Evolutionary conservation across 2,888 invertebrate genomes (phyloP).

Genomic region (Raillietiella orientalis): DNA sequence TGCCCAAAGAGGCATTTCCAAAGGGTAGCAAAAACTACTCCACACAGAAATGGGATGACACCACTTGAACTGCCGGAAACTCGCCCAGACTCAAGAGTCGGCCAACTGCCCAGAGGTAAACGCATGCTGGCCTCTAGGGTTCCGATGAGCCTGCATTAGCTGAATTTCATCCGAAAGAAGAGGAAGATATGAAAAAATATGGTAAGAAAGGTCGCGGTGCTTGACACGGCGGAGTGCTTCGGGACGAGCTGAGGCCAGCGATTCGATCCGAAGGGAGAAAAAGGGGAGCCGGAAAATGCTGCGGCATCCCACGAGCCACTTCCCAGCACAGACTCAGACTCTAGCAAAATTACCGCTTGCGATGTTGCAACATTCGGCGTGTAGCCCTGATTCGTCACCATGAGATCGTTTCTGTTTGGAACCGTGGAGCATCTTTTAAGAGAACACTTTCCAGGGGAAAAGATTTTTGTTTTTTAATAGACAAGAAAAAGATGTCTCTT

Average conservation of each 20-base stretch:
- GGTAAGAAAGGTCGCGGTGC: too few species aligned
- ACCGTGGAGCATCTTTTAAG: neutral
- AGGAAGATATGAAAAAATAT: too few species aligned
- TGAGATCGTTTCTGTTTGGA: neutral
- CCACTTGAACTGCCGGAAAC: neutral
- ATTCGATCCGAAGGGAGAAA: conserved; percentile 1
- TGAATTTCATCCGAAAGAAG: neutral
- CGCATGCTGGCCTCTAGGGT: neutral
- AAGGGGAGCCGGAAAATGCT: neutral
- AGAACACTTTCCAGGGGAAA: conserved; percentile 1
- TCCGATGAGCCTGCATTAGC: conserved; percentile 1
- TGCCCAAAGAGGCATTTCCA: neutral
- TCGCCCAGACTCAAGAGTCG: neutral
- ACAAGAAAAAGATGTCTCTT: neutral
- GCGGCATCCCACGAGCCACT: neutral
- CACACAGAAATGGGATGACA: neutral
- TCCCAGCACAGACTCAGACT: neutral
- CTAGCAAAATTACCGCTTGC: neutral
- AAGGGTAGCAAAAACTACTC: neutral
- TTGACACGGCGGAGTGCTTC: neutral
- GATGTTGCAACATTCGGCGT: neutral
- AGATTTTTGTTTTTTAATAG: neutral
- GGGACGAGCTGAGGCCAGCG: conserved; percentile 1
- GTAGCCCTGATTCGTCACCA: conserved; percentile 1
- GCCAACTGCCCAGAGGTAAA: neutral